Base-by-base conservation (phyloP, 2,797 vertebrate genomes). In the Amblyraja radiata region DNA sequence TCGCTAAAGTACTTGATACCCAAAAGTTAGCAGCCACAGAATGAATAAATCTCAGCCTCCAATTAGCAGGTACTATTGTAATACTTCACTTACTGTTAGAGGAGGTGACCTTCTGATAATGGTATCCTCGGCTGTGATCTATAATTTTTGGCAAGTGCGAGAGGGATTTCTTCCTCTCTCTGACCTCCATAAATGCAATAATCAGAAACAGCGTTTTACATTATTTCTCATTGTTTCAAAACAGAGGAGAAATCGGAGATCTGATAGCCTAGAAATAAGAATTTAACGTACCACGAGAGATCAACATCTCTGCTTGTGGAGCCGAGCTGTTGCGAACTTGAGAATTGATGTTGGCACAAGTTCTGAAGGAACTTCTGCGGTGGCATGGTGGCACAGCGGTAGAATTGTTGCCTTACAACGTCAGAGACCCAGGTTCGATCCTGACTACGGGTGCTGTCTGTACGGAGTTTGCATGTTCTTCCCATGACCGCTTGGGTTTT, bases 31-130 rank as follows among this genome's bases (percentile, higher is more conserved):
- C 68, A 76, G 36, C 28, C 23, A 5, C 1, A 46, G 46, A 28
- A 39, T 92, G 90, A 92, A 92, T 92, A 92, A 54, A 76, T 76
- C 73, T 58, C 28, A 74, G 84, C 23, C 46, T 92, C 71, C 32
- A 76, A 71, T 91, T 91, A 91, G 36, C 68, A 91, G 68, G 16
- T 1, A 1, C 6, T 92, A 25, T 39, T 74, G 4, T 91, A 86
- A 14, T 86, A 63, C 28, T 65, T 91, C 36, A 73, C 90, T 21
- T 25, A 46, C 90, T 76, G 21, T 46, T 36, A 7, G 13, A 73
- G 39, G 36, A 73, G 90, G 8, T 91, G 90, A 91, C 39, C 71
- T 92, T 73, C 39, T n/a, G 65, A 92, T 92, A 58, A 73, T 92
- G 90, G 25, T 73, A 76, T 46, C 54, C 39, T 39, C 71, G 54